Percentiles rank a stretch among this genome's conserved stretches.
Evolutionary conservation across 2,113 vertebrate species (phyloP).

Genomic region (Ardeotis arabs): DNA sequence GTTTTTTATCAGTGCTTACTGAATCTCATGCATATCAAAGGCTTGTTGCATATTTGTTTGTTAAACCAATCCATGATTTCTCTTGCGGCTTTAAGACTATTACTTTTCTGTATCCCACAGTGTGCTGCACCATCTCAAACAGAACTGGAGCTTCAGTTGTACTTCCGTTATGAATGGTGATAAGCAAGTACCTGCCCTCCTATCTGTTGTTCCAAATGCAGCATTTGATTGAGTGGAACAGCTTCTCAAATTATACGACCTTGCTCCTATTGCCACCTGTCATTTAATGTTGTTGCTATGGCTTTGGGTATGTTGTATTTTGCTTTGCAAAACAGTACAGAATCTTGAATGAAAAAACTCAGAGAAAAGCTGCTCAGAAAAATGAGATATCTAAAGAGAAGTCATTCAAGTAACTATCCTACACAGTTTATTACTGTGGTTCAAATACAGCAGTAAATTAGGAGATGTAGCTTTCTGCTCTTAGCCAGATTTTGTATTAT

Average conservation of each 20-base stretch:
- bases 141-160: background rate
- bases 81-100: constrained; percentile 9
- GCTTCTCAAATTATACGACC: background rate
- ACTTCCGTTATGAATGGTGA: background rate
- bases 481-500: background rate
- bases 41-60: background rate
- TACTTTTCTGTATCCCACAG: background rate
- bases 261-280: background rate
- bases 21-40: constrained; percentile 42
- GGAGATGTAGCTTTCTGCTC: background rate
- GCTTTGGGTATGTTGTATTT: background rate
- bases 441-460: background rate
- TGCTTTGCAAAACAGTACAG: background rate
- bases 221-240: background rate
- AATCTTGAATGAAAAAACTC: background rate
- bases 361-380: background rate
- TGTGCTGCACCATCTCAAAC: background rate
- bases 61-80: background rate
- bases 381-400: background rate
- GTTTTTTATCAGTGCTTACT: background rate
- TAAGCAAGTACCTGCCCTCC: background rate
- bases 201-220: constrained; percentile 27
- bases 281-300: background rate
- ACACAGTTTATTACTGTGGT: background rate
- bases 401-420: background rate